Percentiles rank a stretch among this genome's conserved stretches.
Evolutionary conservation across 2,888 invertebrate genomes (phyloP).

Genomic region (Caenorhabditis macrosperma): DNA sequence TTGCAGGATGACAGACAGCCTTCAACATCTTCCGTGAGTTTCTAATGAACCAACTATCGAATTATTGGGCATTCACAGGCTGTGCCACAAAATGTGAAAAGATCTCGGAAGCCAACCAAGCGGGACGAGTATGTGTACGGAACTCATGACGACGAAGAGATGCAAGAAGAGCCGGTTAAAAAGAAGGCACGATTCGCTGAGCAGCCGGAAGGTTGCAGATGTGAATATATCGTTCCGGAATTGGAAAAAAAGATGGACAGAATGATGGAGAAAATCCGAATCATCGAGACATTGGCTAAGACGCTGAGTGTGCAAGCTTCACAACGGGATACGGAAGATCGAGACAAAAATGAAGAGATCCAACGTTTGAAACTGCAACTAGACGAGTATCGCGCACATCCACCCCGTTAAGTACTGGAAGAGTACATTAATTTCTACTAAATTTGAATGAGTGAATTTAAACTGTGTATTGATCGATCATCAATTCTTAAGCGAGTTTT

Average conservation of each 20-base stretch:
- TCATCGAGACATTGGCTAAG: constrained; percentile 21
- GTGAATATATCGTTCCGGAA: constrained; percentile 20
- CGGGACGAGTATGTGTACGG: constrained; percentile 11
- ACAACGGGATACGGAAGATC: neutral
- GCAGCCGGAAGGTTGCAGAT: constrained; percentile 10
- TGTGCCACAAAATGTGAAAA: neutral
- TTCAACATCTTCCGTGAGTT: too few relatives aligned
- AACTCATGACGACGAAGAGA: neutral
- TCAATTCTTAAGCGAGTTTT: neutral
- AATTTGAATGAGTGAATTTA: neutral
- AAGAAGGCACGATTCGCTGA: neutral
- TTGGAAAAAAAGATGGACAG: constrained; percentile 11
- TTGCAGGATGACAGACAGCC: too few relatives aligned
- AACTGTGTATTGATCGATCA: neutral
- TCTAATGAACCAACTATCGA: too few relatives aligned
- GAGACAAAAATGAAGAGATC: neutral
- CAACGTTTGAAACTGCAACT: too few relatives aligned
- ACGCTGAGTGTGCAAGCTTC: too few relatives aligned
- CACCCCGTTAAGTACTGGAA: too few relatives aligned
- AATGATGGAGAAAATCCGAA: constrained; percentile 15
- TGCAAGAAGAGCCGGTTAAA: neutral
- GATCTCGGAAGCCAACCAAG: neutral
- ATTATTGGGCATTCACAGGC: too few relatives aligned
- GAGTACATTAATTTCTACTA: too few relatives aligned
- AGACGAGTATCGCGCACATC: too few relatives aligned